Base-by-base conservation (phyloP, 2,888 invertebrate genomes). In the Coleophora flavipennella region DNA sequence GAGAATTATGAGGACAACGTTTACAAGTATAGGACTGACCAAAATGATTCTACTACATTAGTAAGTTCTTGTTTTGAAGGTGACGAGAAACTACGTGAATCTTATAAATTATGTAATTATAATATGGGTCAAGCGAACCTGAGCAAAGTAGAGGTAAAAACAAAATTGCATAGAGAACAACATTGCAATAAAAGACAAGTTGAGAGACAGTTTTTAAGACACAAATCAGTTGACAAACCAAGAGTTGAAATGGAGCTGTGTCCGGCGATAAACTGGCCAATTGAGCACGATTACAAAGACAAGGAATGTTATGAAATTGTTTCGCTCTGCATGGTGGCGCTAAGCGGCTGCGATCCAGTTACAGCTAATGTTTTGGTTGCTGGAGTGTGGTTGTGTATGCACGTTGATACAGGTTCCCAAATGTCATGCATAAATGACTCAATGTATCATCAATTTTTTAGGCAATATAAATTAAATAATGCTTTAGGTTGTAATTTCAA, bases 71-170 rank as follows among this genome's bases (percentile, higher is more conserved):
- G 36, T 10, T 36, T 31, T 36, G 40, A 35, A 25, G 28, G 20
- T 8, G 10, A 14, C 1, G 25, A 31, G 8, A 39, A 43, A 9
- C n/a, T 8, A 6, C 1, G 10, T 8, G n/a, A 12, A 9, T 10
- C 11, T 13, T 41, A 38, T 31, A 38, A 38, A 13, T 41, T 41
- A n/a, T n/a, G n/a, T 37, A 12, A 37, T 13, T 11, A 20, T 1
- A 40, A 43, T 14, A 40, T 43, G 4, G 39, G 43, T 12, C 33
- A 34, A 9, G 11, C 35, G 1, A 40, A 40, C 11, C 29, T 34
- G 6, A 31, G n/a, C 2, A n/a, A 27, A 13, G 43, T 39, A 1
- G 39, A 43, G 25, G 10, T 42, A 1, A 36, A 39, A 14, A 26
- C 14, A 33, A 25, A 13, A 4, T 40, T 33, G 12, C 40, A 32